phyloP scores from a whole-genome alignment of 2,113 vertebrate genomes.

The Prunella himalayana region DNA sequence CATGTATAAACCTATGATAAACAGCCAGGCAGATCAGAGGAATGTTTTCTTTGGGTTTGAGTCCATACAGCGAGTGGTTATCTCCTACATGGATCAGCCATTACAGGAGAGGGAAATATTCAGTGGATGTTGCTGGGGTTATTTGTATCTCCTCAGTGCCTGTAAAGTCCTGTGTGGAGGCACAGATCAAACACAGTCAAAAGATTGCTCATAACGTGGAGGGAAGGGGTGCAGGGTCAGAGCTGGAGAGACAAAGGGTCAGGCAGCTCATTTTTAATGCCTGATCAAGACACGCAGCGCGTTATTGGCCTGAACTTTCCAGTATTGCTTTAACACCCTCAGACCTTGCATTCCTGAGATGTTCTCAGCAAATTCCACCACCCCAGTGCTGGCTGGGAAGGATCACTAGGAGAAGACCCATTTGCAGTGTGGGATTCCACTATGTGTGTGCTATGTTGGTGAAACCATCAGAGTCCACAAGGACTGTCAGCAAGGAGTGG shows the following conservation, averaged over 20 bases:
- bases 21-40: neutral
- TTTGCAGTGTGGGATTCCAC: neutral
- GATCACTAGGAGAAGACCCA: neutral
- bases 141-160: neutral
- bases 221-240: neutral
- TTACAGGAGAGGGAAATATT: too few species aligned
- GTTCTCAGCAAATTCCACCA: neutral
- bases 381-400: neutral
- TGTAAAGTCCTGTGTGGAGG: neutral
- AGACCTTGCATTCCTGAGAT: neutral
- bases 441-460: neutral
- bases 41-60: neutral
- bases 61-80: fast-evolving
- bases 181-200: neutral
- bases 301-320: neutral
- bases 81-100: neutral
- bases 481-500: neutral
- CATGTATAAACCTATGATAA: neutral
- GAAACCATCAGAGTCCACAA: neutral
- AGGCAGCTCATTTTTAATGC: neutral
- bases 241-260: neutral
- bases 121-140: neutral
- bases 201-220: neutral
- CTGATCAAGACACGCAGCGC: neutral
- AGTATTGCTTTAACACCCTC: neutral